Base-by-base conservation (phyloP, 2,888 invertebrate species). In the Agonum fuliginosum region DNA sequence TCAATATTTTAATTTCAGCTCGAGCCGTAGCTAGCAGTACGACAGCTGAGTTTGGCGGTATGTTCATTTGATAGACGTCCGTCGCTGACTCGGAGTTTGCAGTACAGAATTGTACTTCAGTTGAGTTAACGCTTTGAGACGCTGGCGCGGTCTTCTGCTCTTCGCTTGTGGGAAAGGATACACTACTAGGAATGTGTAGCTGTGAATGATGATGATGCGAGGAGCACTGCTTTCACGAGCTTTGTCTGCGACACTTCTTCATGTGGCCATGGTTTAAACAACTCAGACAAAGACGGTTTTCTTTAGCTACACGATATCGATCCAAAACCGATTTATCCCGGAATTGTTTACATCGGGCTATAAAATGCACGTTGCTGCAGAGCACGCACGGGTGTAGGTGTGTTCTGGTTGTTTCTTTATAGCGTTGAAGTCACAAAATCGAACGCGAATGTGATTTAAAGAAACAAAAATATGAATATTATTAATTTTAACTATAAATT, bases 231-330 rank as follows among this genome's bases (percentile, higher is more conserved):
- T 54, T 54, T 0, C 54, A 54, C 12, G 20, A 19, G 10, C n/a
- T 3, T 4, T 10, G 22, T 24, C 12, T 1, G 4, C 4, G 17
- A 14, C 54, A 54, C 4, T 54, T 8, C 17, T 54, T 54, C 12
- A 54, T 0, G 20, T 54, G 22, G 6, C 54, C 54, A 1, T 20
- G 10, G 6, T 22, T 12, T 17, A 24, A 54, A 54, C 54, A 54
- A n/a, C 19, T 54, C 19, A 54, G 10, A 43, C 54, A 54, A 8
- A 54, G 20, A 8, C 54, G 54, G 6, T 54, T 54, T 24, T 54
- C 22, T 19, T 54, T 54, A 6, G 20, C 54, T 1, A 54, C 5
- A 1, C 24, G 20, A 10, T 3, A 8, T 6, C 54, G 54, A 20
- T 54, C 54, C 10, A n/a, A 19, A n/a, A 54, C 54, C 54, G 20